Evolutionary conservation across 1,140 invertebrate species (phyloP).

Genomic region (Sycophila sp.): DNA sequence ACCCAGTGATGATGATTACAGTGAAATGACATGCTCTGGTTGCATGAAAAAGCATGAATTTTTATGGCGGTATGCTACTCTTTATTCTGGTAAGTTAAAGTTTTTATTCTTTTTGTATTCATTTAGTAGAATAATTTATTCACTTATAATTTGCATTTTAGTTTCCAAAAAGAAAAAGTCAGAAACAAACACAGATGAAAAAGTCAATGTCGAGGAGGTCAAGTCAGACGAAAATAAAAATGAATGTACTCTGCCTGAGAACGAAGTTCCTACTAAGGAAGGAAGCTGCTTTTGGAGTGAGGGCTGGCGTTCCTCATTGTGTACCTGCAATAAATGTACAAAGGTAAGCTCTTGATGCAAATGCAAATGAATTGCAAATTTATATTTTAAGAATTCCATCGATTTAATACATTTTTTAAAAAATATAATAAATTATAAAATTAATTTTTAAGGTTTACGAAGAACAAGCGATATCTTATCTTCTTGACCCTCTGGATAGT

Average conservation of each 20-base stretch:
- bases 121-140: background rate
- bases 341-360: too few species aligned
- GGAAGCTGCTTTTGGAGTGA: slow-evolving; percentile 74
- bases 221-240: slow-evolving; percentile 18
- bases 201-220: slow-evolving; percentile 44
- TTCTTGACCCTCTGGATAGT: slow-evolving; percentile 86
- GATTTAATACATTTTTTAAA: slow-evolving; percentile 1
- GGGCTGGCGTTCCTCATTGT: slow-evolving; percentile 80
- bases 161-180: slow-evolving; percentile 38
- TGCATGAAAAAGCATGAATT: slow-evolving; percentile 83
- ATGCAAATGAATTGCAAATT: too few species aligned
- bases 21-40: slow-evolving; percentile 81
- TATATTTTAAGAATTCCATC: background rate
- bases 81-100: slow-evolving; percentile 54
- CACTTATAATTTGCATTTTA: slow-evolving; percentile 12
- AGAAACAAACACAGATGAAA: slow-evolving; percentile 43
- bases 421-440: background rate
- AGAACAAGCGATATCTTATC: slow-evolving; percentile 74
- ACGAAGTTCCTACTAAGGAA: slow-evolving; percentile 34
- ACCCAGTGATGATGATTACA: slow-evolving; percentile 72
- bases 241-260: slow-evolving; percentile 53
- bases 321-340: slow-evolving; percentile 73
- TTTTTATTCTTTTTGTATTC: background rate
- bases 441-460: slow-evolving; percentile 70
- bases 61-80: slow-evolving; percentile 75